Conservation (phyloP, 2,113 vertebrate species). For the Chionodraco myersi region DNA sequence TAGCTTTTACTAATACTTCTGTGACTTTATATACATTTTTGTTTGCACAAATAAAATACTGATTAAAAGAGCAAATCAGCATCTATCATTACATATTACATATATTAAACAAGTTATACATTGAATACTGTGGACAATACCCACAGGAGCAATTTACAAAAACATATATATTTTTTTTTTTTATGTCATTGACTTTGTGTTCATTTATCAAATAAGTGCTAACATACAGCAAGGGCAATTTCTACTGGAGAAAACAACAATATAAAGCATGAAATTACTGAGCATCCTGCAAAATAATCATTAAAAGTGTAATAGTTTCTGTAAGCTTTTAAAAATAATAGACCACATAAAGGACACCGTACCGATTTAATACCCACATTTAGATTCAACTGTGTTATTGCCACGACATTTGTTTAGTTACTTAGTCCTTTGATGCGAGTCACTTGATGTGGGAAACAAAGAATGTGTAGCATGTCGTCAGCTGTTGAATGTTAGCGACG, state of each 20-base stretch:
- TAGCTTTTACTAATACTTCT: too few relatives aligned
- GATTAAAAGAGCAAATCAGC: too few relatives aligned
- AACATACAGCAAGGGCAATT: neutral
- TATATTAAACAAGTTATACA: too few relatives aligned
- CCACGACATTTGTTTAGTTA: neutral
- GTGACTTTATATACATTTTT: too few relatives aligned
- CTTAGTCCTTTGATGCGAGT: neutral
- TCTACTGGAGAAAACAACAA: neutral
- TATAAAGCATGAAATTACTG: neutral
- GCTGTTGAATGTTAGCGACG: conserved; percentile 10
- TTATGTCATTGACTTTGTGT: neutral
- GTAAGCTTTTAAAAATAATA: neutral
- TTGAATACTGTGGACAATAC: too few relatives aligned
- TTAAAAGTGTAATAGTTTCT: neutral
- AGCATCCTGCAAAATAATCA: neutral
- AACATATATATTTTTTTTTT: neutral
- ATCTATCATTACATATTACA: too few relatives aligned
- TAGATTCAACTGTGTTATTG: neutral
- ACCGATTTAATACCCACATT: neutral
- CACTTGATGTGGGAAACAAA: conserved; percentile 2
- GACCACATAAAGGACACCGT: neutral
- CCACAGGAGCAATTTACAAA: neutral
- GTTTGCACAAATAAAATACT: too few relatives aligned
- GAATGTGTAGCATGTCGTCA: conserved; percentile 26
- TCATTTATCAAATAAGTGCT: neutral